Evolutionary conservation across 2,888 invertebrate genomes (phyloP), one percentile per base, ranked within the genome.

Genomic region (Synergus japonicus): DNA sequence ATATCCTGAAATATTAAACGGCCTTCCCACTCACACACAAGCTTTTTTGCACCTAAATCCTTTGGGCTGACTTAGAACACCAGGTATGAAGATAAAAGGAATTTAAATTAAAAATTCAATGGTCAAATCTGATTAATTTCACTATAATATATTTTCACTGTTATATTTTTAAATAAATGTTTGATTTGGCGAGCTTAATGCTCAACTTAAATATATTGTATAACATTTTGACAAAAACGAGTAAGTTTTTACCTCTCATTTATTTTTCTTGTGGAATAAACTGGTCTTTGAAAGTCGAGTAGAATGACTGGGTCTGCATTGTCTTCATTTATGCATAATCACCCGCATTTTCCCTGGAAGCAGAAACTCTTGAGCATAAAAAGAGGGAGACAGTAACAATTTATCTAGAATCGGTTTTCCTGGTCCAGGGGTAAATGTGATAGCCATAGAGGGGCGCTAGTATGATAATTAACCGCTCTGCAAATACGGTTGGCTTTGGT

Each of bases 1-100:
- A 89, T 88, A 83, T 87, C 86, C 73, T 89, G 86, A 88, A 89
- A 89, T 88, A 89, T 89, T 89, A 85, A 89, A 83, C 78, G 82
- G 76, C 69, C 80, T 44, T 44, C 9, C 54, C n/a, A 54, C 8
- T n/a, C 54, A n/a, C n/a, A n/a, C 22, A 60, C 22, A 12, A 22
- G 60, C 22, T 22, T 60, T 60, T 37, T 60, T 22, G 22, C 60
- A 22, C 22, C 12, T 10, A 22, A 22, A 60, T 60, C 60, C 60
- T 22, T 4, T 4, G 5, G 12, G 22, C 10, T 60, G 12, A 22
- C 60, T 60, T 60, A 22, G 60, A 60, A 60, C 12, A 18, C 60
- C 60, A 60, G 60, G 60, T 60, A 18, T 9, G 18, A n/a, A 60
- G 18, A 60, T 22, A 18, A 22, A 60, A 9, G 10, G 10, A 60